Base-by-base conservation (phyloP, 2,888 invertebrate species). In the Tromatobia lineatoria region DNA sequence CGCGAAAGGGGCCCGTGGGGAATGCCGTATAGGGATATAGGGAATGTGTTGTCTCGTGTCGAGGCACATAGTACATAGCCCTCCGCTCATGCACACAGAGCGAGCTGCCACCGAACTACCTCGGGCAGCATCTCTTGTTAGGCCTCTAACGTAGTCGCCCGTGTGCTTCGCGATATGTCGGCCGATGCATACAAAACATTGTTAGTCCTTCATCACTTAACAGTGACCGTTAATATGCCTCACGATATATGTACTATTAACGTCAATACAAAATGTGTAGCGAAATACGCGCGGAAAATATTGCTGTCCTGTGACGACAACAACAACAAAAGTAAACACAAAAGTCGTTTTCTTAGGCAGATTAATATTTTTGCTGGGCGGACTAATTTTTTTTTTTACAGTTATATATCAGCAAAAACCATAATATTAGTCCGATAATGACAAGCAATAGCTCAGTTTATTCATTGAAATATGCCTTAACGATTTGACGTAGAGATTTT, bases 21-120 rank as follows among this genome's bases (percentile, higher is more conserved):
- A 84, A 81, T 78, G 76, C 80, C 61, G 80, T 57, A 38, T 38
- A 70, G 80, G 74, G 81, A 84, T 57, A 38, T 38, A 70, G 80
- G 74, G 81, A 84, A 81, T 84, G 78, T 69, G 80, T 80, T 84
- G 80, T 80, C 83, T 76, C 76, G 83, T 71, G 71, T 76, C 80
- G 61, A 38, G 70, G 54, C 71, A 57, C 61, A 74, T 64, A 74
- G 50, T 74, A 50, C 45, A 38, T 13, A 18, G 8, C 47, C 29
- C 59, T 34, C 50, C 74, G 29, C 61, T 47, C 47, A 15, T 47
- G 29, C 50, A 13, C 50, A 25, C 47, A 47, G 47, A 74, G 45
- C 42, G n/a, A 54, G 52, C 13, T 47, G 18, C 25, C 54, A 15
- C 42, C 57, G n/a, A n/a, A 15, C 13, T 50, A 61, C 61, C 61